Base-by-base conservation (phyloP, 2,113 vertebrate species). In the Ceyx melanurus region DNA sequence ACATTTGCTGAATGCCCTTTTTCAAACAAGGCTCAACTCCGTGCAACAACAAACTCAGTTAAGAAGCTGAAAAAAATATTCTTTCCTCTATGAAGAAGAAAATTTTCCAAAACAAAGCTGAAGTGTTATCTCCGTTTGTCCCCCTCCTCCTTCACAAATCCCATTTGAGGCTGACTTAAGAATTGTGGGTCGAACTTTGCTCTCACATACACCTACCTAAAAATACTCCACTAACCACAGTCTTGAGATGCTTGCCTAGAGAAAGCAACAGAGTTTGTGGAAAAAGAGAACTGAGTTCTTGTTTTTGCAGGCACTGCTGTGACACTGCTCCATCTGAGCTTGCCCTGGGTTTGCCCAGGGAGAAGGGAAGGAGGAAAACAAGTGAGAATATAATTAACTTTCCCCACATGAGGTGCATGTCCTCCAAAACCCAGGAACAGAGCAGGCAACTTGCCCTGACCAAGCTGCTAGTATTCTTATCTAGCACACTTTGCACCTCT, bases 371-470 rank as follows among this genome's bases (percentile, higher is more conserved):
- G 33, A 68, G 9, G 29, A 61, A 65, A 65, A 15, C 20, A 48
- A 50, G 37, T 2, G 16, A 46, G 50, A 75, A 25, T 15, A 40
- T 23, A 35, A 48, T n/a, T 9, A 11, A 3, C 21, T 31, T n/a
- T 64, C n/a, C 23, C 12, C 20, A 13, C 9, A 7, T 5, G 6
- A 72, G 6, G 7, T 18, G 2, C 0, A 0, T 6, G 7, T 21
- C 37, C 48, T 57, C 14, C 51, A 57, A 66, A 80, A 23, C 7
- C 16, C 19, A 61, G 37, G 17, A 21, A 28, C 29, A 45, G 17
- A 81, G 45, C 33, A 58, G 43, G 23, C 35, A 37, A 10, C 54
- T 50, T 35, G 20, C 9, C 10, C 19, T 65, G 33, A n/a, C 13
- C 13, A 10, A 0, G 1, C 42, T 15, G 46, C 37, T 37, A 48